phyloP scores from a whole-genome alignment of 2,797 vertebrate species.

The Pelochelys cantorii region DNA sequence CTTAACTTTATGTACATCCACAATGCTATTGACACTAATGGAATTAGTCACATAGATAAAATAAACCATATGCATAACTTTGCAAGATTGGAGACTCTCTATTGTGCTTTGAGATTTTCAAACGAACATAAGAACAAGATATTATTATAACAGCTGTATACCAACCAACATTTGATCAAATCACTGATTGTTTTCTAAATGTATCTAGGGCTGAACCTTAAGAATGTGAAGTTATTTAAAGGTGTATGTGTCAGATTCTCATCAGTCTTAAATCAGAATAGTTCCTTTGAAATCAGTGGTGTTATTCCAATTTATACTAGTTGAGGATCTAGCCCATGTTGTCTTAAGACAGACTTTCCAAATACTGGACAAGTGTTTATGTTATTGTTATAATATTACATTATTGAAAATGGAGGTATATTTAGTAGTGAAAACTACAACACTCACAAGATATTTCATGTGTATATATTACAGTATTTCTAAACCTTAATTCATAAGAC shows the following conservation, averaged over 20 bases:
- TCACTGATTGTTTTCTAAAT: neutral
- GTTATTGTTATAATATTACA: neutral
- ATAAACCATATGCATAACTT: neutral
- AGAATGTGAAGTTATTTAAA: neutral
- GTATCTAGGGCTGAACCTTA: neutral
- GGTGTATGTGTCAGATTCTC: neutral
- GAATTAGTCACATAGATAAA: neutral
- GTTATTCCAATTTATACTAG: neutral
- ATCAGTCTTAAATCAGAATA: neutral
- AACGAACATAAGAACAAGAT: conserved; percentile 29
- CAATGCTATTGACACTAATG: conserved; percentile 58
- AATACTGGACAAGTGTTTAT: neutral
- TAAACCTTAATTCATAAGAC: neutral
- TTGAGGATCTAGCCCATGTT: neutral
- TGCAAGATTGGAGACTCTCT: conserved; percentile 40
- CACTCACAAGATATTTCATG: neutral
- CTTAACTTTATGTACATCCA: conserved; percentile 69
- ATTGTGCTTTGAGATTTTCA: neutral
- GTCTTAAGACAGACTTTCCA: neutral
- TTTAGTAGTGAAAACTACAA: neutral
- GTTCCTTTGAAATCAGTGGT: conserved; percentile 2
- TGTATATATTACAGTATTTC: neutral
- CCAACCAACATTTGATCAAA: neutral
- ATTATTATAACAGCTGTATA: neutral
- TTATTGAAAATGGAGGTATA: neutral